phyloP scores from a whole-genome alignment of 37 sponge, comb jelly and placozoan genomes.

The Halisarca cf. caerulea region DNA sequence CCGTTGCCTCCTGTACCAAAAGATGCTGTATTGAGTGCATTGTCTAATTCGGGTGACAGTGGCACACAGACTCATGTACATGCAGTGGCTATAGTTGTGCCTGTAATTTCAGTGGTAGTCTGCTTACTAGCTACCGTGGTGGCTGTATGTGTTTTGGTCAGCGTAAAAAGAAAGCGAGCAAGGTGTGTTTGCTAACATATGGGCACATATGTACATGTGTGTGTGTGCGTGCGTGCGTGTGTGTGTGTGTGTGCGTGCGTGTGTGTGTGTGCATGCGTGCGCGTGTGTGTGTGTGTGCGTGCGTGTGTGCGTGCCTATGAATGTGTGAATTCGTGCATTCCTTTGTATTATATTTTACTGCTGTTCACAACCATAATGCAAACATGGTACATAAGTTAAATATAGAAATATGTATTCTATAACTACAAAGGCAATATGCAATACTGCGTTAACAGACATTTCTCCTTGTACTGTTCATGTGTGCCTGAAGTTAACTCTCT shows the following conservation, averaged over 20 bases:
- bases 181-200: constrained; percentile 14
- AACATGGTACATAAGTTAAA: too few relatives aligned
- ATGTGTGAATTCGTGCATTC: too few relatives aligned
- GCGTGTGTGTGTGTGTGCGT: constrained; percentile 15
- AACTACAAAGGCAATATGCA: too few relatives aligned
- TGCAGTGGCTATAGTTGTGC: neutral
- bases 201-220: constrained; percentile 23
- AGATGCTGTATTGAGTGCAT: neutral
- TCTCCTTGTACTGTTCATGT: too few relatives aligned
- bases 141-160: neutral
- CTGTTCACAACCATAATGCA: too few relatives aligned
- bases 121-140: neutral
- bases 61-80: neutral
- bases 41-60: neutral
- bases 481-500: too few relatives aligned
- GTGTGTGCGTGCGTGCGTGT: constrained; percentile 42
- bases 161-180: neutral
- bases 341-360: too few relatives aligned
- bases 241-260: constrained; percentile 42
- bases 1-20: neutral
- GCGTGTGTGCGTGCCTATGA: neutral
- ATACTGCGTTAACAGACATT: too few relatives aligned
- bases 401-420: too few relatives aligned
- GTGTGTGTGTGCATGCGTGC: constrained; percentile 34
- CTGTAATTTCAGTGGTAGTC: neutral